Evolutionary conservation across 2,797 vertebrate species (phyloP), one percentile per base, ranked within the genome.

Genomic region (Novumbra hubbsi): DNA sequence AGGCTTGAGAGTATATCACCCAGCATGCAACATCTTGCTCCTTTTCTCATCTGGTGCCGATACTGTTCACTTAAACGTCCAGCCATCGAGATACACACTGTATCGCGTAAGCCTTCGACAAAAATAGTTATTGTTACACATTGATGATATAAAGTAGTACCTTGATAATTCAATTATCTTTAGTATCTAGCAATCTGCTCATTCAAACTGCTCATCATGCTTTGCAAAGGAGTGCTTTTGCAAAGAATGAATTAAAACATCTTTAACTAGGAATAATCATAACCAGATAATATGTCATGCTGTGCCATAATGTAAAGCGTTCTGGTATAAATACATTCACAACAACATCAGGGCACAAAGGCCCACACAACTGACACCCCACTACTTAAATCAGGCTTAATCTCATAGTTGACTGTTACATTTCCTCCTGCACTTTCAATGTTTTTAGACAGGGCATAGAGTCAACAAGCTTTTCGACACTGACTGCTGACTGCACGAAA

Each of bases 381-480:
- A 71, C 60, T 62, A 52, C 71, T 72, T 57, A 71, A 71, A 52
- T 78, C 72, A 73, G 73, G n/a, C 1, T 32, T 17, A 62, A 77
- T 81, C 66, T 84, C 71, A 63, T 48, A 55, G 72, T 74, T 74
- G 73, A 68, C 75, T 76, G 66, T 55, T 50, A 73, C 48, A 77
- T 71, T 57, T 73, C 62, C 69, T 63, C 6, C 12, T 78, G 34
- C 76, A 11, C 76, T 76, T 78, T 48, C 55, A 75, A 19, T 45
- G n/a, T 27, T 48, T 73, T 70, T 34, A 8, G 6, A 28, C 70
- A 69, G 63, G 4, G 15, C 73, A 70, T 73, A 11, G 17, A 66
- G 76, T 70, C 78, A 85, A 81, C 77, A 70, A 70, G 62, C 34
- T 68, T 32, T 73, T 60, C 75, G 70, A 69, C 69, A 60, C 55